Percentiles rank a stretch among this genome's conserved stretches.
These are phyloP conservation scores for Pithys albifrons DNA, from an alignment of 2,113 vertebrate genomes.

Conservation along the genomic window DNA sequence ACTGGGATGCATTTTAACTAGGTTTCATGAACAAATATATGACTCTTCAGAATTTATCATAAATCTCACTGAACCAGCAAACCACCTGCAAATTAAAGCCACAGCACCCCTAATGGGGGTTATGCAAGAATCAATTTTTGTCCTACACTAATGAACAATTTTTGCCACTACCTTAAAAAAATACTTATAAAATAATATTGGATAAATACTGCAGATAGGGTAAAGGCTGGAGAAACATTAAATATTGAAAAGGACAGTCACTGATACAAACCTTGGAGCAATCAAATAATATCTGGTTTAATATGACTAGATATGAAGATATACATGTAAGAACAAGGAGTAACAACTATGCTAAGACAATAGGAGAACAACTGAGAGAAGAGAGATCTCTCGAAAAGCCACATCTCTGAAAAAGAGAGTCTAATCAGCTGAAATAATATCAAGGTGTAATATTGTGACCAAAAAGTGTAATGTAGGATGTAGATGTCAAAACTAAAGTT, in stretches of 20 bases:
- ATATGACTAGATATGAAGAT: not conserved
- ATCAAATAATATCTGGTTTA: not conserved
- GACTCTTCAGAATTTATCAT: not conserved
- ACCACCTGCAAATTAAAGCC: constrained; percentile 25
- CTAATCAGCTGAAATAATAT: not conserved
- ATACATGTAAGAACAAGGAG: not conserved
- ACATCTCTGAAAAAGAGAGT: not conserved
- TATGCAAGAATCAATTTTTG: not conserved
- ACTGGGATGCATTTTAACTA: constrained; percentile 25
- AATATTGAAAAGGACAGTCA: not conserved
- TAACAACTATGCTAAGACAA: not conserved
- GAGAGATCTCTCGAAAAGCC: not conserved
- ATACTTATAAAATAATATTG: not conserved
- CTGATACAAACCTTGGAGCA: not conserved
- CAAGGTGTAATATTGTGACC: not conserved
- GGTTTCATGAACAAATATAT: not conserved
- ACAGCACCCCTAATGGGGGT: not conserved
- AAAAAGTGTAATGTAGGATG: not conserved
- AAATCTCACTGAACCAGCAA: constrained; percentile 26
- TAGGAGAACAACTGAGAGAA: not conserved
- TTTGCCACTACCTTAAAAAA: not conserved
- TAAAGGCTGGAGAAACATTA: not conserved
- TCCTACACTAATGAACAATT: not conserved
- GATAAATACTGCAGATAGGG: not conserved
- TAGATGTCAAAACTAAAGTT: not conserved